phyloP scores from a whole-genome alignment of 2,113 vertebrate species.

The Leucopsar rothschildi region DNA sequence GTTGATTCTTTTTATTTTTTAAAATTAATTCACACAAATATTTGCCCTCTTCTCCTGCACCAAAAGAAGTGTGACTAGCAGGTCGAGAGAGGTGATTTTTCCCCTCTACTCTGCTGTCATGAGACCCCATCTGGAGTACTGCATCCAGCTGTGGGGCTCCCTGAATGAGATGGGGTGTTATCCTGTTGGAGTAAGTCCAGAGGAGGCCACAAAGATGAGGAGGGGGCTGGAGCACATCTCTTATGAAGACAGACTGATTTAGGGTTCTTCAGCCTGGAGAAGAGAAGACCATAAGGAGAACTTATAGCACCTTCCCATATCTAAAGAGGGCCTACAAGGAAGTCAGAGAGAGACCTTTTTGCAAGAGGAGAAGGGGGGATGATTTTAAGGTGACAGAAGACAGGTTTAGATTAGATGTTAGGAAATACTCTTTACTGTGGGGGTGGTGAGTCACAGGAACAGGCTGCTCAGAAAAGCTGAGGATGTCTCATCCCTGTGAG shows the following conservation, averaged over 20 bases:
- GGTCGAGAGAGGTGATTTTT: not conserved
- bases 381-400: not conserved
- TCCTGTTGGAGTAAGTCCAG: not conserved
- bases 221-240: not conserved
- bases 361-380: not conserved
- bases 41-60: not conserved
- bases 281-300: not conserved
- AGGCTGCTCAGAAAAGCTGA: not conserved
- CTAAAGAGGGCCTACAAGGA: not conserved
- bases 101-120: too few species aligned
- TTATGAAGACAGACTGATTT: not conserved
- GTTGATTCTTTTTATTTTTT: not conserved
- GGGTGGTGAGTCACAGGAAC: not conserved
- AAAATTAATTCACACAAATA: not conserved
- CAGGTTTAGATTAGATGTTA: not conserved
- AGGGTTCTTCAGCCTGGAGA: not conserved
- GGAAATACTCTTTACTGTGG: not conserved
- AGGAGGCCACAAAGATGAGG: not conserved
- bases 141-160: not conserved
- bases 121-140: not conserved
- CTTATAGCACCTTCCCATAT: fast-evolving
- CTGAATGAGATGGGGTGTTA: not conserved
- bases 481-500: not conserved
- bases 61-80: not conserved
- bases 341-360: not conserved